A percentile compares a stretch with the other conserved stretches of the same genome.
phyloP scores from a whole-genome alignment of 2,797 vertebrate species.

The Poeciliopsis gracilis region DNA sequence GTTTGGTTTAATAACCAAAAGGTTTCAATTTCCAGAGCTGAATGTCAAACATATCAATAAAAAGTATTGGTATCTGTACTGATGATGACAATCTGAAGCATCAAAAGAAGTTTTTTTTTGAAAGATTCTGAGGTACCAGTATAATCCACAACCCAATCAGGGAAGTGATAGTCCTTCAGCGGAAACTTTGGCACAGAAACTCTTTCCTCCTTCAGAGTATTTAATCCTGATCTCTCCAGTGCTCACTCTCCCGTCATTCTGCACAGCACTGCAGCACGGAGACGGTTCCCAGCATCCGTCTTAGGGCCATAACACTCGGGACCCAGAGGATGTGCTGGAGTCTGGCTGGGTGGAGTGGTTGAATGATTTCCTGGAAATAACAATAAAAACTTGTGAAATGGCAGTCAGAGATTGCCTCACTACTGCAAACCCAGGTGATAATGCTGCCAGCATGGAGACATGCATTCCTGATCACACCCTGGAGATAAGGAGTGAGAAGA shows the following conservation, averaged over 20 bases:
- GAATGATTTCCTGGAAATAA: neutral
- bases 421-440: conserved; percentile 6
- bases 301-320: neutral
- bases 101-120: neutral
- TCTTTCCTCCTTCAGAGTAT: neutral
- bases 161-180: neutral
- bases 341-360: neutral
- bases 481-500: neutral
- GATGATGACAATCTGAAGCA: neutral
- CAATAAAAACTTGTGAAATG: conserved; percentile 5
- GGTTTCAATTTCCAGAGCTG: too few species aligned
- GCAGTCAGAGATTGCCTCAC: neutral
- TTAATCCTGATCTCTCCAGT: neutral
- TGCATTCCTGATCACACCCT: conserved; percentile 1
- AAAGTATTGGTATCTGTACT: too few species aligned
- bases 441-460: neutral
- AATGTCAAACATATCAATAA: too few species aligned
- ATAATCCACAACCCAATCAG: neutral
- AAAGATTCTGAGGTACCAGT: neutral
- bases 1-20: too few species aligned
- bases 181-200: neutral
- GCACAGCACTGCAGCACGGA: neutral
- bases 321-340: conserved; percentile 1
- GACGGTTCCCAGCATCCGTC: neutral
- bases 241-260: neutral